Base-by-base conservation (phyloP, 2,888 invertebrate species). In the Caenorhabditis becei region DNA sequence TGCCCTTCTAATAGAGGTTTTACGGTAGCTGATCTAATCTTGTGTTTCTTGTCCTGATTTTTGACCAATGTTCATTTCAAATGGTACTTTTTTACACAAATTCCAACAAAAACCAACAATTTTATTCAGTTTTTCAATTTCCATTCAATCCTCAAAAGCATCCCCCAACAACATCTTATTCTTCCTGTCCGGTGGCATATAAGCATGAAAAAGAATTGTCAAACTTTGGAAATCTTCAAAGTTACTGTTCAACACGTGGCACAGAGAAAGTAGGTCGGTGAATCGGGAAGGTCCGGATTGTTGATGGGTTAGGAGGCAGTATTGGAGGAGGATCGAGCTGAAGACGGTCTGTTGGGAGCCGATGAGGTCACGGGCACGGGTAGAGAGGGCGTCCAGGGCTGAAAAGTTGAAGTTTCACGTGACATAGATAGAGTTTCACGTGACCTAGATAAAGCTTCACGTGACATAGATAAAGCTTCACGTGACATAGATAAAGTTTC, bases 241-340 rank as follows among this genome's bases (percentile, higher is more conserved):
- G 26, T 53, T 53, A 4, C 26, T 53, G 53, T 53, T 53, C 18
- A 53, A 16, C 10, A 26, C 53, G 14, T 53, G 53, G 4, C 24
- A 24, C 1, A 53, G 53, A 16, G 62, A 62, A 1, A 62, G 47
- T 5, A 63, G 8, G 2, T 63, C 63, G 0, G 51, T 20, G 51
- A 63, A 63, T 20, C 63, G 2, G 14, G 63, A 20, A n/a, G 63
- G 63, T 5, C 51, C 63, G 14, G 5, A 11, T 10, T 32, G 2
- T 20, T 49, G 63, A 32, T 41, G 18, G 1, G 10, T 32, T 4
- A 16, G 16, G 14, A 32, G 49, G 20, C 63, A 63, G n/a, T 63
- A 51, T 16, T 63, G 32, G 3, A 63, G 20, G 0, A 63, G 51
- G 1, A 18, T 32, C 14, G 63, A 63, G 59, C 41, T 59, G 59